phyloP scores from a whole-genome alignment of 2,888 invertebrate species.

The Seira ritae region DNA sequence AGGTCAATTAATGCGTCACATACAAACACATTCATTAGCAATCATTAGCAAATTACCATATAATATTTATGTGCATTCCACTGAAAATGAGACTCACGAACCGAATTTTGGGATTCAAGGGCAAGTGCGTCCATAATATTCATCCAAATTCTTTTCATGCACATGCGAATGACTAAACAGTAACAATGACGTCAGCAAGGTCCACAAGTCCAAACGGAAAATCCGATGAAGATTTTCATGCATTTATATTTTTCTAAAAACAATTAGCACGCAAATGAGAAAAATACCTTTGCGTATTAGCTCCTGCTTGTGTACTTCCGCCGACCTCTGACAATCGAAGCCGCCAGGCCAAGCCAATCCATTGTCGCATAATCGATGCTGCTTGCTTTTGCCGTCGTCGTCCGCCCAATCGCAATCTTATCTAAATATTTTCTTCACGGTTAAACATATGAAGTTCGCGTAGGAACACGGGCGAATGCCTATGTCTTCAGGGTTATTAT shows the following conservation, averaged over 20 bases:
- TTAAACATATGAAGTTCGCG: slow-evolving; percentile 53
- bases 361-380: background rate
- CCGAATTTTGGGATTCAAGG: background rate
- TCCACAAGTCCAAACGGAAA: too few relatives aligned
- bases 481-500: slow-evolving; percentile 38
- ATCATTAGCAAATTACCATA: background rate
- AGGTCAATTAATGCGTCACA: slow-evolving; percentile 2
- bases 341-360: slow-evolving; percentile 27
- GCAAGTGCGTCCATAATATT: too few relatives aligned
- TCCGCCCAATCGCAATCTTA: slow-evolving; percentile 17
- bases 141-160: too few relatives aligned
- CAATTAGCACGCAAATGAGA: too few relatives aligned
- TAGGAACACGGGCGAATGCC: slow-evolving; percentile 5
- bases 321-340: too few relatives aligned
- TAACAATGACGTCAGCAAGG: too few relatives aligned
- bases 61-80: background rate
- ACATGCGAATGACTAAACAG: too few relatives aligned
- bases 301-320: too few relatives aligned
- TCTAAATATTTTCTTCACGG: slow-evolving; percentile 47
- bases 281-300: too few relatives aligned
- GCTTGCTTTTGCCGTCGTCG: background rate
- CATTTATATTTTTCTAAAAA: too few relatives aligned
- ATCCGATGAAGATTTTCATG: too few relatives aligned
- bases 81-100: background rate
- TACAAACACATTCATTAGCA: background rate